Base-by-base conservation (phyloP, 2,797 vertebrate species). In the Anabacerthia variegaticeps region DNA sequence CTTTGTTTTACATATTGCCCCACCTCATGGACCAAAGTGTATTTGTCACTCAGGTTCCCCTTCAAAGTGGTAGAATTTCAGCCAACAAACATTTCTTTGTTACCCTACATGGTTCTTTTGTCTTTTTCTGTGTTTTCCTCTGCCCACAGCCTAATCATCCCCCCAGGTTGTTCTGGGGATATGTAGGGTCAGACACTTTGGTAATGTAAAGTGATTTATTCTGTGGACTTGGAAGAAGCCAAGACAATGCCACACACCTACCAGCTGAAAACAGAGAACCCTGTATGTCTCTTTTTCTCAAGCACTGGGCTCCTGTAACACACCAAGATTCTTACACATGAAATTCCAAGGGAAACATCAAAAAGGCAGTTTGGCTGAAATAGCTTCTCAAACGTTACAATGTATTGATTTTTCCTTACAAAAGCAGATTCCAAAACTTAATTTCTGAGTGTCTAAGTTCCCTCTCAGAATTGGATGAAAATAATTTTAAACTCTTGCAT, bases 381-480 rank as follows among this genome's bases (percentile, higher is more conserved):
- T 84, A 90, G 15, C 22, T 66, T 73, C 66, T 91, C 43, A 86
- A 84, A 84, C 23, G 26, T 61, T 86, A 73, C 46, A 58, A 59
- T 41, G 48, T 55, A 75, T 21, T 78, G 69, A 43, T 81, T 84
- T 52, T 85, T 89, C 43, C 66, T 83, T 62, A 63, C 26, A 83
- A 89, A 86, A 48, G 34, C 30, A 74, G 75, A 66, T 81, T 78
- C 32, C 52, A 89, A 78, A 80, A 83, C 81, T 93, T 83, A 72
- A 93, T 91, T 94, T 92, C 61, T 78, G 65, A 92, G 56, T 80
- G 16, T 83, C 68, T 71, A 88, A 58, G 16, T 68, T 91, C 7
- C 72, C 54, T 65, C 69, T 84, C 58, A 72, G 54, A 74, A 77
- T 2, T 78, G 27, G 22, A 85, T 71, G 14, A n/a, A 78, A 92